Percentiles rank a stretch among this genome's conserved stretches.
Conservation (phyloP, 1,140 invertebrate genomes). For the Papilio aristodemus region DNA sequence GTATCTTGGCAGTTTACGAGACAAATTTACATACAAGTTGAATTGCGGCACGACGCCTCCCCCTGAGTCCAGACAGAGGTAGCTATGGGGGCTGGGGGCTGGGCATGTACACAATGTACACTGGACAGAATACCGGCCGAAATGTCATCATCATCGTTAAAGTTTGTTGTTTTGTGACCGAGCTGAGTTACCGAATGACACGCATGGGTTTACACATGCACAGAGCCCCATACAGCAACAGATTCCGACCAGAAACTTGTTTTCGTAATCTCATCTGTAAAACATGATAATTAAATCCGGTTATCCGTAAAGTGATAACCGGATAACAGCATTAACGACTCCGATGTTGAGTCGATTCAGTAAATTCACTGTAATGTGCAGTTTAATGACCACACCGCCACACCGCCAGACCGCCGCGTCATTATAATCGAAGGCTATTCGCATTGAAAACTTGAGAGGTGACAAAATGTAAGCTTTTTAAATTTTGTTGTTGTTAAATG, state of each 20-base stretch:
- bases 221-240: background rate
- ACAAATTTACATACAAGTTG: constrained; percentile 6
- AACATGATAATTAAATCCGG: constrained; percentile 6
- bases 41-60: background rate
- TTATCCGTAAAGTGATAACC: constrained; percentile 14
- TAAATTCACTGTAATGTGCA: background rate
- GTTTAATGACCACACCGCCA: background rate
- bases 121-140: no score
- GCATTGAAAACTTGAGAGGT: no score
- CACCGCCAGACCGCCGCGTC: no score
- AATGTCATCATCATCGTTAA: no score
- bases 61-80: background rate
- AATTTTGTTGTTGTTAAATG: no score
- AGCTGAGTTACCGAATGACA: no score
- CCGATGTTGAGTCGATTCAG: background rate
- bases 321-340: background rate
- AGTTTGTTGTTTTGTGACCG: no score
- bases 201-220: no score
- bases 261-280: background rate
- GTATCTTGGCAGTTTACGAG: constrained; percentile 7
- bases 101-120: no score
- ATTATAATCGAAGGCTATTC: no score
- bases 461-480: no score
- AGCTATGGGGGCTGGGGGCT: no score
- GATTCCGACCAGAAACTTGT: background rate